These are phyloP conservation scores for Syngnathoides biaculeatus DNA, from an alignment of 2,113 vertebrate genomes.

Conservation along the genomic window DNA sequence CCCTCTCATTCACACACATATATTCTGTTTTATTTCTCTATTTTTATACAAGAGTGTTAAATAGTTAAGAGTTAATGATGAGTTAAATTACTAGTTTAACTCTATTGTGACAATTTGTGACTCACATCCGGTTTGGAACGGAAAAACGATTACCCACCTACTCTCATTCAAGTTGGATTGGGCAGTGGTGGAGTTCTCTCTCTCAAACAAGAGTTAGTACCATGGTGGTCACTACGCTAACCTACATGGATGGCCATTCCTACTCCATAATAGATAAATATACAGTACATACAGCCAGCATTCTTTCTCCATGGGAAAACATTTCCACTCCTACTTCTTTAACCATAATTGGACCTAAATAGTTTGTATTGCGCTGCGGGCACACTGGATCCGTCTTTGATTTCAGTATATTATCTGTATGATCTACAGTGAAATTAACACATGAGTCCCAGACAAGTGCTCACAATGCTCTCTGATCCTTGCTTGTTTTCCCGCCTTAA, in stretches of 20 bases:
- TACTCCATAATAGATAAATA: neutral
- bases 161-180: too few species aligned
- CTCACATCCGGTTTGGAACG: too few species aligned
- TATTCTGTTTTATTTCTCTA: too few species aligned
- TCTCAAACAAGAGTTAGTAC: too few species aligned
- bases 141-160: too few species aligned
- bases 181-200: too few species aligned
- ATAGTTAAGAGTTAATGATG: too few species aligned
- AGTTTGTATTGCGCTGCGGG: neutral
- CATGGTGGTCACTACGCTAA: neutral
- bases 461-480: slow-evolving; percentile 11
- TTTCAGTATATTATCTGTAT: slow-evolving; percentile 17
- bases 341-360: neutral
- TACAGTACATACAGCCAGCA: neutral
- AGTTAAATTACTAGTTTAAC: too few species aligned
- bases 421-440: slow-evolving; percentile 18
- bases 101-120: too few species aligned
- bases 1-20: too few species aligned
- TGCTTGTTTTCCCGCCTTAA: slow-evolving; percentile 11
- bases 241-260: neutral
- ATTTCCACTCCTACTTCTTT: neutral
- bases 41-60: too few species aligned
- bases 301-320: neutral
- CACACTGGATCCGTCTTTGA: neutral
- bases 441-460: slow-evolving; percentile 18